phyloP scores from a whole-genome alignment of 2,113 vertebrate species.

The Nothocercus nigrocapillus region DNA sequence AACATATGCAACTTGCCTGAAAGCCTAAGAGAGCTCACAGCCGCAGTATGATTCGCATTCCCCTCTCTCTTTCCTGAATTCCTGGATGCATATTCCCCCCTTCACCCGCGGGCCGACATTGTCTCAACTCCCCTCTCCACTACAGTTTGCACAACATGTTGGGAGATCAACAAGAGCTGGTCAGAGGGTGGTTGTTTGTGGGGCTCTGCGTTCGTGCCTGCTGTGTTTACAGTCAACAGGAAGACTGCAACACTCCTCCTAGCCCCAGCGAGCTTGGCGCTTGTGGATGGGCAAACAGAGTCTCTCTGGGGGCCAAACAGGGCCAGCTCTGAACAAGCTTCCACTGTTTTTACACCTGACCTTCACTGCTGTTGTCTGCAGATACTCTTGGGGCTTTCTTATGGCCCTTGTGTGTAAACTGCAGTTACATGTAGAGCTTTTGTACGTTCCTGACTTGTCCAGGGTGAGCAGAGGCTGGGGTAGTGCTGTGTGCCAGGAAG shows the following conservation, averaged over 20 bases:
- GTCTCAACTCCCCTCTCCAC: not conserved
- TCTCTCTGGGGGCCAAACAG: not conserved
- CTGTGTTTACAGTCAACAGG: not conserved
- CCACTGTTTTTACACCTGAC: not conserved
- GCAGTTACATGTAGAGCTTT: not conserved
- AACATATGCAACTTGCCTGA: not conserved
- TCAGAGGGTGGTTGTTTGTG: not conserved
- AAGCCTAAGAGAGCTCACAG: not conserved
- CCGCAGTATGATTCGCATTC: not conserved
- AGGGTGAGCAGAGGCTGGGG: not conserved
- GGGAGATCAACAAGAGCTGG: not conserved
- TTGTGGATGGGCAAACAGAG: not conserved
- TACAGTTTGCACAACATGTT: not conserved
- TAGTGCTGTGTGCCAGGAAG: accelerated
- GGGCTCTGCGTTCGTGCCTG: not conserved
- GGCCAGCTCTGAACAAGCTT: not conserved
- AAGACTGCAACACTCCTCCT: not conserved
- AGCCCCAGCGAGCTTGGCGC: accelerated
- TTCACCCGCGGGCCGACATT: not conserved
- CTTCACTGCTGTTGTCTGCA: not conserved
- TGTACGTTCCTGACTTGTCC: not conserved
- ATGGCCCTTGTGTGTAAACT: not conserved
- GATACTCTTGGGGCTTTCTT: not conserved
- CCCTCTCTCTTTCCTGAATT: not conserved
- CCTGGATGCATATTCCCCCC: not conserved